phyloP scores from a whole-genome alignment of 2,113 vertebrate species.

The Notothenia coriiceps region DNA sequence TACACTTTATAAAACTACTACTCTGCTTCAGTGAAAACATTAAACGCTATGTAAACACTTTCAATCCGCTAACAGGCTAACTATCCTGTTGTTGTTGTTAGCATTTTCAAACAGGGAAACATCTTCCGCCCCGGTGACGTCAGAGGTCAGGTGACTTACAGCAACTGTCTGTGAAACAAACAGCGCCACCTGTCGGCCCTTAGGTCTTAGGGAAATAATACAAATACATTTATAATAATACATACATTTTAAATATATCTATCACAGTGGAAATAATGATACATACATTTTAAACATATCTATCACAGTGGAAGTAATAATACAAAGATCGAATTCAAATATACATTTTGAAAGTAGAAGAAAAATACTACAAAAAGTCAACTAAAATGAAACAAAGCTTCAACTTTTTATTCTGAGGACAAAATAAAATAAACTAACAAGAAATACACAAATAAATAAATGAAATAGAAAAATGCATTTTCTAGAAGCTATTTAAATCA shows the following conservation, averaged over 20 bases:
- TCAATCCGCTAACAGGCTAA: background rate
- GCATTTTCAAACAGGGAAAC: conserved; percentile 25
- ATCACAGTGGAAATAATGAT: background rate
- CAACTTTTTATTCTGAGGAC: no score
- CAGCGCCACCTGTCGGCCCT: background rate
- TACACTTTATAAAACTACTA: background rate
- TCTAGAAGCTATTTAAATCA: no score
- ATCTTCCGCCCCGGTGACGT: background rate
- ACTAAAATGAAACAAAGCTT: no score
- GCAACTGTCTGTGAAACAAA: rapidly evolving
- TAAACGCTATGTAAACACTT: no score
- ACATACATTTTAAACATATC: no score
- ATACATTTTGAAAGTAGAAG: background rate
- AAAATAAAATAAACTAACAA: no score
- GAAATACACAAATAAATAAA: no score
- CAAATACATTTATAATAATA: background rate
- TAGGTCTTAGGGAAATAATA: background rate
- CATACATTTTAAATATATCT: background rate
- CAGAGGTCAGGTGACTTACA: background rate
- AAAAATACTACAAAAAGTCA: no score
- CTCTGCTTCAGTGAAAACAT: no score
- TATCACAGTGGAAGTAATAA: no score
- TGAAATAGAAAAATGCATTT: no score
- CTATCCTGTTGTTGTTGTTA: background rate
- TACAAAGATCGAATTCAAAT: background rate